A percentile compares a stretch with the other conserved stretches of the same genome.
phyloP scores from a whole-genome alignment of 2,888 invertebrate species.

The Tipula helvola region DNA sequence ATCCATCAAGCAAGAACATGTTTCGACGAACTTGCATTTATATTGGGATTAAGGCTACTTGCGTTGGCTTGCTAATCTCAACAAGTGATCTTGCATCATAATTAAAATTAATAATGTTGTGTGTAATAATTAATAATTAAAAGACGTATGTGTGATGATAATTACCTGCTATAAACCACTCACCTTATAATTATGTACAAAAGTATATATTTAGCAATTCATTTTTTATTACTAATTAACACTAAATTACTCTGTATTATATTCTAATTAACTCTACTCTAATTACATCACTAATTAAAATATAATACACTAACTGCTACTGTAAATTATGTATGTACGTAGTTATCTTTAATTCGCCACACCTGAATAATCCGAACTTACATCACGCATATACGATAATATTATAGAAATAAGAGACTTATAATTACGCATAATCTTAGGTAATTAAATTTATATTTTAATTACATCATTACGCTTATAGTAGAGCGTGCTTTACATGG shows the following conservation, averaged over 20 bases:
- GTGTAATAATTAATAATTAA: too few relatives aligned
- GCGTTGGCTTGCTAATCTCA: too few relatives aligned
- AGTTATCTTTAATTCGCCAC: not conserved
- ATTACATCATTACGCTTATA: not conserved
- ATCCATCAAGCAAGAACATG: too few relatives aligned
- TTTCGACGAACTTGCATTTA: too few relatives aligned
- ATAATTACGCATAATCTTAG: not conserved
- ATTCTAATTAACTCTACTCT: not conserved
- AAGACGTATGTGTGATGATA: too few relatives aligned
- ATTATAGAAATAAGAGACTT: not conserved
- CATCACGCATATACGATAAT: not conserved
- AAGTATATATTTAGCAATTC: too few relatives aligned
- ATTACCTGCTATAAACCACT: too few relatives aligned
- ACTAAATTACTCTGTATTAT: not conserved
- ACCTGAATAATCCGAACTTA: not conserved
- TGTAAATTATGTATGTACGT: not conserved
- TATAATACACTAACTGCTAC: not conserved
- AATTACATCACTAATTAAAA: not conserved
- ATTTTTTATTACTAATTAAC: too few relatives aligned
- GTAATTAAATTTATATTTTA: not conserved
- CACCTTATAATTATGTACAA: too few relatives aligned
- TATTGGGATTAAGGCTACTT: too few relatives aligned
- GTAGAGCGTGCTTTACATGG: not conserved
- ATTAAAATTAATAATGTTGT: too few relatives aligned
- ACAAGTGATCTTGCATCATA: too few relatives aligned